Evolutionary conservation across 2,797 vertebrate species (phyloP).

Genomic region (Bucorvus abyssinicus): DNA sequence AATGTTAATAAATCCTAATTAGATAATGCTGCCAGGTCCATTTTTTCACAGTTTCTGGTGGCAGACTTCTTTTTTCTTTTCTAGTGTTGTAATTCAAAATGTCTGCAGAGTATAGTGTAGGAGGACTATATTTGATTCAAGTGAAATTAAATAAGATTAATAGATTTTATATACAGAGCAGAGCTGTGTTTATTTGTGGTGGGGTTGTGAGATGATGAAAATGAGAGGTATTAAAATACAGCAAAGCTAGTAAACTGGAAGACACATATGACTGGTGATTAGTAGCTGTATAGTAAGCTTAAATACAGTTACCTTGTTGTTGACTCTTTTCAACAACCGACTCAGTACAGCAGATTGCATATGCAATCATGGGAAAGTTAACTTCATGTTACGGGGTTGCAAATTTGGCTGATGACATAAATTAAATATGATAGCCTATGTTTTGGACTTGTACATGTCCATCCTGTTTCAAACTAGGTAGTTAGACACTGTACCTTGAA

Average conservation of each 20-base stretch:
- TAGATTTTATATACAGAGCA: background rate
- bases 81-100: background rate
- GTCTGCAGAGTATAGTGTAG: background rate
- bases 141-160: background rate
- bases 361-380: background rate
- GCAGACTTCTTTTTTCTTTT: background rate
- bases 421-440: background rate
- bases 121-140: background rate
- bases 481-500: background rate
- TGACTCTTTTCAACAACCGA: background rate
- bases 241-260: background rate
- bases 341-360: background rate
- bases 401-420: background rate
- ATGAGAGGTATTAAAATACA: background rate
- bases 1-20: background rate
- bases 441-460: background rate
- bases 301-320: background rate
- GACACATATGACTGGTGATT: background rate
- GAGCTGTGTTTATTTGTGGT: background rate
- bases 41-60: background rate
- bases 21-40: background rate
- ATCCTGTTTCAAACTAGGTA: background rate
- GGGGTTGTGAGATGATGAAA: background rate
- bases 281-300: background rate
- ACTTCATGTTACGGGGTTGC: background rate